These are phyloP conservation scores for Pyrgilauda ruficollis DNA, from an alignment of 2,113 vertebrate species.

Conservation along the genomic window DNA sequence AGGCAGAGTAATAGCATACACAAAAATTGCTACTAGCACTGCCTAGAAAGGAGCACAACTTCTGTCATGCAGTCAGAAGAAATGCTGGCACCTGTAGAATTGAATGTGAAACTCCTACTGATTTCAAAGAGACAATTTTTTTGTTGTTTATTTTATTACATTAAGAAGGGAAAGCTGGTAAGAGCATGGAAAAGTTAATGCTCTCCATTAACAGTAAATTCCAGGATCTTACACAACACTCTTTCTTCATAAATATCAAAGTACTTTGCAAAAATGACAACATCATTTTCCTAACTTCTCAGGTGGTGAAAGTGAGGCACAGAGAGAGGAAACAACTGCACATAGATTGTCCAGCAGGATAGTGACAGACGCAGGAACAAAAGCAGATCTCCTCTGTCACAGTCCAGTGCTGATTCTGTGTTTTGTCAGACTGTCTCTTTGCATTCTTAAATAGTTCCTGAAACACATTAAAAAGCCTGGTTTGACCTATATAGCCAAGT, in stretches of 20 bases:
- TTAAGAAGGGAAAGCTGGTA: not conserved
- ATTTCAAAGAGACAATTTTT: not conserved
- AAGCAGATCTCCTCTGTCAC: not conserved
- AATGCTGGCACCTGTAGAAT: not conserved
- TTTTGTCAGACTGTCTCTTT: not conserved
- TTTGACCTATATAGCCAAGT: not conserved
- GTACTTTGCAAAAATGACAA: not conserved
- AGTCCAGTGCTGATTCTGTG: not conserved
- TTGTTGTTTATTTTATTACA: not conserved
- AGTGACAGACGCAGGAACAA: not conserved
- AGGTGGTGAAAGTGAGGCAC: not conserved
- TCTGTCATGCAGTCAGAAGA: not conserved
- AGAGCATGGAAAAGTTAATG: not conserved
- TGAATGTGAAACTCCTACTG: not conserved
- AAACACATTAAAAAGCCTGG: not conserved
- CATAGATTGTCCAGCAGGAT: not conserved
- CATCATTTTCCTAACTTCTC: not conserved
- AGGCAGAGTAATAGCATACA: not conserved
- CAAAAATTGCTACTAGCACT: not conserved
- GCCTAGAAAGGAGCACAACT: not conserved
- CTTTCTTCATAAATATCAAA: not conserved
- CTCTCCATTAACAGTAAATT: not conserved
- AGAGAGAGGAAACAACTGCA: not conserved
- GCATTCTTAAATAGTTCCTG: not conserved
- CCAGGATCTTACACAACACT: not conserved